phyloP scores from a whole-genome alignment of 2,113 vertebrate genomes.

The Phalacrocorax aristotelis region DNA sequence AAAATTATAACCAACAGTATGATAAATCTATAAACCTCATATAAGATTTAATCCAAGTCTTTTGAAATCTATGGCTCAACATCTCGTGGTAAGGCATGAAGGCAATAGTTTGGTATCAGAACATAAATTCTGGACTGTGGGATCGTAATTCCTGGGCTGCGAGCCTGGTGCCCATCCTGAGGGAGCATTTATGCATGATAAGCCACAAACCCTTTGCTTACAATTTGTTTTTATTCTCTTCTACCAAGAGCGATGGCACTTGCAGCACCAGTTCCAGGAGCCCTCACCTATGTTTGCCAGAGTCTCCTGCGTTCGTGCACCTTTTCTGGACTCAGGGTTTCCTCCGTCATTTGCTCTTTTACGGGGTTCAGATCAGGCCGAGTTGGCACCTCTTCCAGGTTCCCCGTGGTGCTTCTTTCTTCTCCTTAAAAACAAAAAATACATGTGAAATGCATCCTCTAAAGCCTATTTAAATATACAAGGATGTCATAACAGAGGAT shows the following conservation, averaged over 20 bases:
- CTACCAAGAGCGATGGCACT: fast-evolving
- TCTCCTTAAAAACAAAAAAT: background rate
- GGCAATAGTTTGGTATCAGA: background rate
- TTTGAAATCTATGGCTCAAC: background rate
- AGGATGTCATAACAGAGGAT: fast-evolving
- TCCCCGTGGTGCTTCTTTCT: fast-evolving
- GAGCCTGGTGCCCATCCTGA: fast-evolving
- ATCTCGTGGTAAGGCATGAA: background rate
- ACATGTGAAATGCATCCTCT: fast-evolving
- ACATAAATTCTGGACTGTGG: background rate
- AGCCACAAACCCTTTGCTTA: background rate
- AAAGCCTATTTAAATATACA: background rate
- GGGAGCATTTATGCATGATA: fast-evolving
- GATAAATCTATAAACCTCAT: background rate
- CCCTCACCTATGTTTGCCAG: background rate
- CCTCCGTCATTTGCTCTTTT: background rate
- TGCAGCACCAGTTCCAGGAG: background rate
- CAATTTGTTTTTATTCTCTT: background rate
- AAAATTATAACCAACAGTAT: background rate
- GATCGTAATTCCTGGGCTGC: background rate
- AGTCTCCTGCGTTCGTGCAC: background rate
- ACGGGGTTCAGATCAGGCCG: fast-evolving
- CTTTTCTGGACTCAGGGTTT: fast-evolving
- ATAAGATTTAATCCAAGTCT: background rate
- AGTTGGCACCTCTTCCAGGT: fast-evolving